Base-by-base conservation (phyloP, 2,113 vertebrate species). In the Salvelinus sp. region DNA sequence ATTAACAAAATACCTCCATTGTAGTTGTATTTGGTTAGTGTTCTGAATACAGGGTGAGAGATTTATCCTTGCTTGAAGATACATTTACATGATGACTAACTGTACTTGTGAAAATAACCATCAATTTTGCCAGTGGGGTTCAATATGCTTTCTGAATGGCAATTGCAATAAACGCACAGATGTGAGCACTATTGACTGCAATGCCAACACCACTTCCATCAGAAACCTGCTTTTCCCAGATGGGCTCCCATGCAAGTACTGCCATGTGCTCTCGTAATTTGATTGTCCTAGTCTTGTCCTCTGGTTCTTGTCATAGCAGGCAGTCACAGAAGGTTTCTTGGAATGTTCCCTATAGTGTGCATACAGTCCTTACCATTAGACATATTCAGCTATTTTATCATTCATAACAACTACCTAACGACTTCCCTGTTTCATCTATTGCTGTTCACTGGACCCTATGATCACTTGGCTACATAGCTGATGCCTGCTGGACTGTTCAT, bases 1-100 rank as follows among this genome's bases (percentile, higher is more conserved):
- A 77, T 82, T 44, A 77, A 77, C 79, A 79, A 69, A 30, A 60
- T 54, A 54, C n/a, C 54, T 50, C 77, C 47, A 67, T 22, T 48
- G 57, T 57, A 50, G 33, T 10, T 47, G 68, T 48, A 47, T 48
- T 69, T 69, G n/a, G 38, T 33, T 69, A 23, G 38, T 69, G 4
- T 22, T 69, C 44, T 69, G 38, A 69, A 23, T 69, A 3, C 68
- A 23, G 68, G 13, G 44, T 18, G 22, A 48, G 68, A 48, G 38
- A 18, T 69, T 44, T 69, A 14, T 44, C 33, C 30, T 28, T 33
- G 16, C 14, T 13, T 25, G 14, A 12, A 66, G 16, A 30, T 6
- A 27, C 12, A 67, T 25, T 67, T 33, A 33, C 27, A 18, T 28
- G 27, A 67, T 18, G 14, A 16, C 27, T 13, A 67, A 67, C 65